phyloP scores from a whole-genome alignment of 2,888 invertebrate species.

The Tenthredo mesomela region DNA sequence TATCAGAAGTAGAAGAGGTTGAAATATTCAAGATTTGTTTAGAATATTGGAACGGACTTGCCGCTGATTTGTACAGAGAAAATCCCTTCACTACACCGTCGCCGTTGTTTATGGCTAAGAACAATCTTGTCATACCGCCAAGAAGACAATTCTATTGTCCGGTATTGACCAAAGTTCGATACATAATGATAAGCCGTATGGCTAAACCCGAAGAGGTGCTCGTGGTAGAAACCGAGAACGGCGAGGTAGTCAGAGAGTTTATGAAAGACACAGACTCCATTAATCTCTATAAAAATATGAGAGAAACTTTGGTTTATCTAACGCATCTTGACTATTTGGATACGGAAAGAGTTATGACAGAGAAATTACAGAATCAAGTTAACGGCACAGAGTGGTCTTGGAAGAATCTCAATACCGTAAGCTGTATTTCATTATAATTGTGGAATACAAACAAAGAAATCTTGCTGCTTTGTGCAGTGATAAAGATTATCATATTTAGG shows the following conservation, averaged over 20 bases:
- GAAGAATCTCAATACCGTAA: constrained; percentile 98
- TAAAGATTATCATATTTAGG: not conserved
- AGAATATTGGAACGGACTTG: constrained; percentile 98
- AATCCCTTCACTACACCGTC: constrained; percentile 84
- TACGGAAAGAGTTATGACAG: constrained; percentile 99
- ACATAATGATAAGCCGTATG: constrained; percentile 99
- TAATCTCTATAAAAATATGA: constrained; percentile 99
- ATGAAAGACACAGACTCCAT: constrained; percentile 99
- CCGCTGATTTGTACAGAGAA: constrained; percentile 95
- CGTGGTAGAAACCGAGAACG: constrained; percentile 99
- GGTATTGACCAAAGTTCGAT: constrained; percentile 92
- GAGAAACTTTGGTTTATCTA: constrained; percentile 97
- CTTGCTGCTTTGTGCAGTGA: not conserved
- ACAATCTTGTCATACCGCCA: constrained; percentile 77
- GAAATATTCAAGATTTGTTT: constrained; percentile 99
- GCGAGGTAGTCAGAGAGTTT: constrained; percentile 99
- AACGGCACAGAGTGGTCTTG: constrained; percentile 99
- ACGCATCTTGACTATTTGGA: constrained; percentile 99
- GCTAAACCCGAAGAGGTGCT: constrained; percentile 99
- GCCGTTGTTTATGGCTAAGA: constrained; percentile 74
- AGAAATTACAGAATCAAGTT: constrained; percentile 98
- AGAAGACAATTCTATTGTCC: constrained; percentile 88
- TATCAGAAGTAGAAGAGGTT: constrained; percentile 99
- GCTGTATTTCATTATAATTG: constrained; percentile 55
- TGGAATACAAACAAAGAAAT: not conserved